Evolutionary conservation across 2,113 vertebrate species (phyloP), one percentile per base, ranked within the genome.

Genomic region (Turdus rufiventris): DNA sequence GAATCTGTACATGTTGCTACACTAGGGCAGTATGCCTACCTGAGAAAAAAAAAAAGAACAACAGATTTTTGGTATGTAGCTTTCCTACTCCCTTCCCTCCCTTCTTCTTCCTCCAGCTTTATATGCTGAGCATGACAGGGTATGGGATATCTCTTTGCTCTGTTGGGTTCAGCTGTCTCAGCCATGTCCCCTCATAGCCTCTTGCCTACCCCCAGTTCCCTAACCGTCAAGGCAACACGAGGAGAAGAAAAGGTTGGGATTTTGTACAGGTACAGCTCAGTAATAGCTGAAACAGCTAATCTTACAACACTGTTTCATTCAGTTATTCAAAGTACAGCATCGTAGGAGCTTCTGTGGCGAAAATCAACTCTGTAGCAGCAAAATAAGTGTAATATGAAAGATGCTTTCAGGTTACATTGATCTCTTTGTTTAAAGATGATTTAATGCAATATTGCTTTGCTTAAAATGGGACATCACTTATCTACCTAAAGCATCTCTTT

Each of bases 181-280:
- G 14, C 12, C 45, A 25, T 11, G 6, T 20, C n/a, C 18, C 3
- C 45, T 58, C 62, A 1, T 1, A 62, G 18, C 15, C 9, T 24
- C 29, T 38, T 57, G 18, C 7, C 12, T n/a, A 34, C 4, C 2
- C 14, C 17, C 61, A 26, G 29, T 12, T 23, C 42, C 2, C 8
- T 58, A 0, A 0, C 9, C 65, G 33, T 5, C 9, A 7, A 12
- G 45, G 14, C 25, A 85, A 14, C 7, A 15, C 0, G 1, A 70
- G 15, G 42, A 24, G 18, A 8, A 75, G 47, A 62, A 75, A 51
- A 79, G 8, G 4, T 19, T 4, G 1, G 43, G 15, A n/a, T 4
- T 2, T 18, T 66, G 15, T 40, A 21, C n/a, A 78, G 10, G 10
- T 5, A 14, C 40, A 71, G 36, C 51, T 79, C 18, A 83, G 19